A percentile compares a stretch with the other conserved stretches of the same genome.
phyloP scores from a whole-genome alignment of 2,113 vertebrate genomes.

The Nannospalax galili region DNA sequence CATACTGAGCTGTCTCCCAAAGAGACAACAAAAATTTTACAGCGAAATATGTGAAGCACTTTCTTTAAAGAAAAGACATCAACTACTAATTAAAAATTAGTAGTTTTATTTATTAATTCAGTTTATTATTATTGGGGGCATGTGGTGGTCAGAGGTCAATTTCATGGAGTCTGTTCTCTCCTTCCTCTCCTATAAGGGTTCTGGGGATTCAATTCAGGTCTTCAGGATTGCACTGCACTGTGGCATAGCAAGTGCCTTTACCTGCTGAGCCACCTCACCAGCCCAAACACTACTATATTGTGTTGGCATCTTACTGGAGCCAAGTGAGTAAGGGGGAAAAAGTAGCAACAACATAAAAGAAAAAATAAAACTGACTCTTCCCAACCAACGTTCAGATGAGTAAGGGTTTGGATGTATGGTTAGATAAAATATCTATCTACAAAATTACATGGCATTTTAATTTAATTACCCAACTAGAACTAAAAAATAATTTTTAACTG shows the following conservation, averaged over 20 bases:
- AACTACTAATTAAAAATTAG: background rate
- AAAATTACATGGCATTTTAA: background rate
- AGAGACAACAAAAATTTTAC: background rate
- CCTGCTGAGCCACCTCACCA: background rate
- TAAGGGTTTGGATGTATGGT: background rate
- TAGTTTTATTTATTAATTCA: too few species aligned
- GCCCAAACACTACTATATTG: background rate
- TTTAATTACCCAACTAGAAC: conserved; percentile 22
- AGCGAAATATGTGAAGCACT: background rate
- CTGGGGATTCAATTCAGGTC: background rate
- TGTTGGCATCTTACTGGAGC: background rate
- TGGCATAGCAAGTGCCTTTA: background rate
- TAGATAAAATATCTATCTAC: background rate
- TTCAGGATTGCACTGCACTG: background rate
- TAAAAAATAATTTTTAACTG: background rate
- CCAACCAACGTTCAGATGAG: background rate
- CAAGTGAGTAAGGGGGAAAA: background rate
- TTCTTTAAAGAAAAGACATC: background rate
- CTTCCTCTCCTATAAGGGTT: background rate
- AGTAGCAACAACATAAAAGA: background rate
- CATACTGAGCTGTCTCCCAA: too few species aligned
- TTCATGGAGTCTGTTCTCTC: background rate
- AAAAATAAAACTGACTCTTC: background rate
- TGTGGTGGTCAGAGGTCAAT: background rate
- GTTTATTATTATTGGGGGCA: background rate